Evolutionary conservation across 2,113 vertebrate species (phyloP).

Genomic region (Ariopsis seemanni): DNA sequence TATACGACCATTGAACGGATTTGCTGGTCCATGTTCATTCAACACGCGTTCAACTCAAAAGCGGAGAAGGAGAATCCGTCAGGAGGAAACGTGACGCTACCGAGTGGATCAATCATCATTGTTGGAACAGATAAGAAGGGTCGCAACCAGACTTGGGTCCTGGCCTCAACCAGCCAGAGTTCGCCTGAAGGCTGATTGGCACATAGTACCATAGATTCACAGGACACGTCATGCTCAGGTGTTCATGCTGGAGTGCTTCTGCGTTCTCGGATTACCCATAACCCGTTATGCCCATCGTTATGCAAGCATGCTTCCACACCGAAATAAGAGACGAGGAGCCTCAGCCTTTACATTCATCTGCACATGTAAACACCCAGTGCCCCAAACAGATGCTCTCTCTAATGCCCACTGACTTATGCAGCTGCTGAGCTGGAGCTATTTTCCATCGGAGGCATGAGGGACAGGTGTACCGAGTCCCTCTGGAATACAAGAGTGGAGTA

Average conservation of each 20-base stretch:
- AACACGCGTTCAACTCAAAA: too few relatives aligned
- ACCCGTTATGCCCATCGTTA: too few relatives aligned
- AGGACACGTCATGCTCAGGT: neutral
- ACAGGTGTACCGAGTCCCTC: slow-evolving; percentile 57
- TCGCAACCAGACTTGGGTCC: neutral
- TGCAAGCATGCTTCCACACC: neutral
- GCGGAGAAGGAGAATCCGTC: too few relatives aligned
- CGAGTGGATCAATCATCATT: too few relatives aligned
- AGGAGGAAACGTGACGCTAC: too few relatives aligned
- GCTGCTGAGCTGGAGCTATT: slow-evolving; percentile 55
- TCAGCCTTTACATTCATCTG: neutral
- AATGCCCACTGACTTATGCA: slow-evolving; percentile 52
- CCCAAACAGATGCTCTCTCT: slow-evolving; percentile 48
- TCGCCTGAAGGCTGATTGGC: neutral
- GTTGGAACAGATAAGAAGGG: neutral
- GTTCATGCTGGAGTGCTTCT: neutral
- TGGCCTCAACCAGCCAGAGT: neutral
- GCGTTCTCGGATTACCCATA: neutral
- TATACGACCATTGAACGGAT: too few relatives aligned
- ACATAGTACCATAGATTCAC: neutral
- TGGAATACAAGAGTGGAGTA: slow-evolving; percentile 60
- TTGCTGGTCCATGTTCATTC: too few relatives aligned
- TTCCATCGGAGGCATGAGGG: slow-evolving; percentile 44
- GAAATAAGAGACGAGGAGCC: neutral
- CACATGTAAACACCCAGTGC: slow-evolving; percentile 25